Evolutionary conservation across 2,113 vertebrate species (phyloP), one percentile per base, ranked within the genome.

Genomic region (Oreamnos americanus): DNA sequence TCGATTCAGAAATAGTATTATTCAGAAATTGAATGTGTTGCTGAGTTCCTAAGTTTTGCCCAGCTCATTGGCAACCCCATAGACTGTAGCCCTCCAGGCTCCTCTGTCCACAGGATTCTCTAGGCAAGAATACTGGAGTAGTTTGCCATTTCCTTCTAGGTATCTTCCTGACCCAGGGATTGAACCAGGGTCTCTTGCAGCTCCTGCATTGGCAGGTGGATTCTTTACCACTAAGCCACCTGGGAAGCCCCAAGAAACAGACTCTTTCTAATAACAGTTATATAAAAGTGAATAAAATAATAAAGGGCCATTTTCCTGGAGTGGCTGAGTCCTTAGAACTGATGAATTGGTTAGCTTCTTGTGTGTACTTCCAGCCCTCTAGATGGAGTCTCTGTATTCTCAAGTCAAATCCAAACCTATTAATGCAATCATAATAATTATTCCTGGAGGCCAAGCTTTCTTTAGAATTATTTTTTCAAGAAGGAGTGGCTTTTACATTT

Each of bases 391-490:
- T 55, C 2, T 13, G 4, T 79, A 49, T 45, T 89, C 43, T 94
- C 82, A 86, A 17, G 58, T 83, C 21, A 87, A 92, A 95, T 94
- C 17, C 49, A 85, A 53, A 64, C 8, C 53, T 87, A 45, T 78
- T 87, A 93, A 82, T 45, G 26, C 0, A 76, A 21, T 57, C 26
- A 93, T 39, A 76, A 39, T 71, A 83, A 92, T 78, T 94, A 81
- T 12, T 92, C 26, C 12, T 62, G 43, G 3, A 43, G 25, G 30
- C n/a, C 74, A 95, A 76, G 28, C 23, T 64, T 6, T 86, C 39
- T 55, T 86, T 82, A 88, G 39, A 97, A 87, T 74, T 94, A 57
- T 92, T 36, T 96, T 79, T 74, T 53, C 79, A 95, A 86, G 7
- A 25, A 79, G 84, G 64, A 87, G n/a, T 67, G 28, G 19, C 14